phyloP scores from a whole-genome alignment of 2,888 invertebrate species.

The Tipula vernalis region DNA sequence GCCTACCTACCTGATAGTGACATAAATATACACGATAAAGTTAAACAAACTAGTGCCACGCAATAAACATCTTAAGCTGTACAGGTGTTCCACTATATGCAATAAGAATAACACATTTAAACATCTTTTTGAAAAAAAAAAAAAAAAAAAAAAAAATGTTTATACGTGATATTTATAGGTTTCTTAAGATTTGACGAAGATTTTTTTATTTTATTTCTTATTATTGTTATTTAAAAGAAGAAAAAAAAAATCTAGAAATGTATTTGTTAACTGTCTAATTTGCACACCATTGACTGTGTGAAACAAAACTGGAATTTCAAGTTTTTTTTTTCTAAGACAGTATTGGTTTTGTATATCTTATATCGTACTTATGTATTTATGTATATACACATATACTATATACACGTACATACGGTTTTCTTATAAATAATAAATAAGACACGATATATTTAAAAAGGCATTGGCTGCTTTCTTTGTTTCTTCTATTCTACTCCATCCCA shows the following conservation, averaged over 20 bases:
- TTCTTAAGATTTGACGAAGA: background rate
- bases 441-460: background rate
- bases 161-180: slow-evolving; percentile 4
- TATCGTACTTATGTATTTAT: background rate
- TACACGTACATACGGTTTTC: background rate
- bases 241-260: background rate
- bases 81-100: background rate
- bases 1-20: background rate
- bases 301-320: slow-evolving; percentile 8
- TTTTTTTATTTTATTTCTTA: background rate
- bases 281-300: slow-evolving; percentile 9
- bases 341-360: background rate
- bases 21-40: background rate
- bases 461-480: slow-evolving; percentile 10
- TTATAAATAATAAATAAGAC: background rate
- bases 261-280: slow-evolving; percentile 8
- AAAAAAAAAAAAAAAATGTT: background rate
- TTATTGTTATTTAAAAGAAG: background rate
- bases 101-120: background rate
- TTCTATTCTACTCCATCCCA: background rate
- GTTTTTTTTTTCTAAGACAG: background rate
- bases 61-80: background rate
- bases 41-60: background rate
- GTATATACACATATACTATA: background rate
- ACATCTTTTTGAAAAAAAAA: background rate